Conservation (phyloP, 1,140 invertebrate species). For the Battus philenor region DNA sequence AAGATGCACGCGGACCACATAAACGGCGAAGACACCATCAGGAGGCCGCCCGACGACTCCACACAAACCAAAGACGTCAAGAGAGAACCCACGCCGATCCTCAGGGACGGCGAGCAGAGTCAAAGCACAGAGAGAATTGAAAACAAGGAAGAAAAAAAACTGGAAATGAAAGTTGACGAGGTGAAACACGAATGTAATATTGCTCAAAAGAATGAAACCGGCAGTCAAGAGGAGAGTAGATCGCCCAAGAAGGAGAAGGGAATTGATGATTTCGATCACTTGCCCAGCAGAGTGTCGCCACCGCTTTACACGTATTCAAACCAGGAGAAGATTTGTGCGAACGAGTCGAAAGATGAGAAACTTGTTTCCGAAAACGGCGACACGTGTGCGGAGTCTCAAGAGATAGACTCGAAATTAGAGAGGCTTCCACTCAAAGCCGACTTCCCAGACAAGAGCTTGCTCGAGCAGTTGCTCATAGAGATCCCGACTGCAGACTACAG, state of each 20-base stretch:
- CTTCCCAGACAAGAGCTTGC: constrained; percentile 79
- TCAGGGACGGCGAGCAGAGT: constrained; percentile 35
- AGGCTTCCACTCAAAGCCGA: constrained; percentile 68
- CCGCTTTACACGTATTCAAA: constrained; percentile 87
- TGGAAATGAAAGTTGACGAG: constrained; percentile 18
- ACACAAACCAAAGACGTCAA: constrained; percentile 37
- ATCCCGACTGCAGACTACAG: constrained; percentile 80
- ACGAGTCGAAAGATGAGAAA: constrained; percentile 47
- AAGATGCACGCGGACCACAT: constrained; percentile 80
- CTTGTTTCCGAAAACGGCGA: constrained; percentile 50
- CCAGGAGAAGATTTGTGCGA: constrained; percentile 76
- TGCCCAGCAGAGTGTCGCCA: constrained; percentile 82
- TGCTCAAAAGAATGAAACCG: constrained; percentile 30
- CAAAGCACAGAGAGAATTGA: constrained; percentile 24
- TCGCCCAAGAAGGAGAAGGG: constrained; percentile 53
- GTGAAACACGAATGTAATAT: constrained; percentile 31
- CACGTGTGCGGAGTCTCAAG: constrained; percentile 27
- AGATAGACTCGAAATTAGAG: constrained; percentile 48
- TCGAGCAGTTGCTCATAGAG: constrained; percentile 86
- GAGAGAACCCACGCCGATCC: constrained; percentile 43
- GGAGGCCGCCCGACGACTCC: constrained; percentile 27
- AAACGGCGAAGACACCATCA: constrained; percentile 55
- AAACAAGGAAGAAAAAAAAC: constrained; percentile 23
- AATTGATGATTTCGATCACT: constrained; percentile 77
- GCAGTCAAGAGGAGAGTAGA: constrained; percentile 22